phyloP scores from a whole-genome alignment of 1,140 invertebrate species.

The Orussus abietinus region DNA sequence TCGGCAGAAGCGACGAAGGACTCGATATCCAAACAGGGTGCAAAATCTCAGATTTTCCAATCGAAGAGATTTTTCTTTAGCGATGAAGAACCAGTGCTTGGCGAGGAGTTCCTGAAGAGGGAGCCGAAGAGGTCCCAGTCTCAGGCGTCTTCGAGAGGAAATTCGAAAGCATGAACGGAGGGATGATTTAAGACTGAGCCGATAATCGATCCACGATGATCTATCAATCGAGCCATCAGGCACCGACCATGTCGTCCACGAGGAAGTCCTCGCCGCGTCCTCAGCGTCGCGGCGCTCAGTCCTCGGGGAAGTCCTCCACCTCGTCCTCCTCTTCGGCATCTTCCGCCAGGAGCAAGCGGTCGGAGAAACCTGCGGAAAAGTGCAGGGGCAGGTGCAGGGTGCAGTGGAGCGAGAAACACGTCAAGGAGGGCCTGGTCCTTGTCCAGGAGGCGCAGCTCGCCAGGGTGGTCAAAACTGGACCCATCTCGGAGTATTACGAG shows the following conservation, averaged over 20 bases:
- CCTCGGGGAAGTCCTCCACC: conserved; percentile 24
- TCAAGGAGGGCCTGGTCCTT: conserved; percentile 49
- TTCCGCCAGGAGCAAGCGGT: conserved; percentile 22
- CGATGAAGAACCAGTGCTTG: too few relatives aligned
- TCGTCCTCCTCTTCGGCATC: too few relatives aligned
- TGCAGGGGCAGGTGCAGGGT: conserved; percentile 47
- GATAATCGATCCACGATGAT: too few relatives aligned
- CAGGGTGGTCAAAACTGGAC: conserved; percentile 47
- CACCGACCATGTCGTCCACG: conserved; percentile 46
- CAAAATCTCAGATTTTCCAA: too few relatives aligned
- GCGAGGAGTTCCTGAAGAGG: too few relatives aligned
- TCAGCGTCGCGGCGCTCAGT: conserved; percentile 37
- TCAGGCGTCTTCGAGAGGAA: too few relatives aligned
- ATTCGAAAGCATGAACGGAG: too few relatives aligned
- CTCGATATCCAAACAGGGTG: too few relatives aligned
- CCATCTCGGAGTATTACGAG: conserved; percentile 48
- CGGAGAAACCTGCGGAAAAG: conserved; percentile 23
- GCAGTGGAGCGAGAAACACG: conserved; percentile 51
- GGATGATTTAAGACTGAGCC: too few relatives aligned
- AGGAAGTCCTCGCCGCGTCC: conserved; percentile 42
- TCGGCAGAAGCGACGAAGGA: too few relatives aligned
- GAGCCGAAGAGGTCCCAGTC: too few relatives aligned
- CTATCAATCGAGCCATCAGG: conserved; percentile 41
- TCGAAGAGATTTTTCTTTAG: too few relatives aligned
- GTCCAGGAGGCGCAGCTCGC: conserved; percentile 48